Percentiles rank a stretch among this genome's conserved stretches.
Evolutionary conservation across 2,113 vertebrate species (phyloP).

Genomic region (Emydocephalus ijimae): DNA sequence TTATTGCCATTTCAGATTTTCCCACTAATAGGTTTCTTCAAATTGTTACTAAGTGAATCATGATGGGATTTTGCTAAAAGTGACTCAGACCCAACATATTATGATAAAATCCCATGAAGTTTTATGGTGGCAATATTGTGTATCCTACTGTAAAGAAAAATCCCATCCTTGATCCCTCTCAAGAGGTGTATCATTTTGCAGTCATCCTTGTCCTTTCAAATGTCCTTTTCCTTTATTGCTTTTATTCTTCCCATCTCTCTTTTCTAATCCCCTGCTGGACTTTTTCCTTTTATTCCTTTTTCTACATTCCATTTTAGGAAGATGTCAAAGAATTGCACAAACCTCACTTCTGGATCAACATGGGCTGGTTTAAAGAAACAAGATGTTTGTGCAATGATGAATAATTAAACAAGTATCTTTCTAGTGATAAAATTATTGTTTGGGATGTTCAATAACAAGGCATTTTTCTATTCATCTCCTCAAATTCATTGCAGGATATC

Average conservation of each 20-base stretch:
- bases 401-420: conserved; percentile 24
- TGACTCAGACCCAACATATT: conserved; percentile 52
- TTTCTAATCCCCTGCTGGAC: not conserved
- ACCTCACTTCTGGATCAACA: not conserved
- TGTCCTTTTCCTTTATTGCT: not conserved
- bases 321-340: not conserved
- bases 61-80: conserved; percentile 36
- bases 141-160: conserved; percentile 36
- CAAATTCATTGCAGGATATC: not conserved
- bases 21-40: conserved; percentile 45
- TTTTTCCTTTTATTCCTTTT: not conserved
- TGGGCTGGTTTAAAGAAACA: conserved; percentile 22
- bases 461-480: not conserved
- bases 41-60: conserved; percentile 53
- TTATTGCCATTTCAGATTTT: conserved; percentile 28
- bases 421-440: conserved; percentile 18
- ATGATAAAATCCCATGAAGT: conserved; percentile 37
- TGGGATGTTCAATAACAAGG: not conserved
- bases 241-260: not conserved
- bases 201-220: not conserved
- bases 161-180: conserved; percentile 10
- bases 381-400: conserved; percentile 8
- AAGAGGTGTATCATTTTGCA: conserved; percentile 26
- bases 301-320: not conserved
- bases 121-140: conserved; percentile 18